Conservation (phyloP, 1,140 invertebrate species). For the Ridgeia piscesae region DNA sequence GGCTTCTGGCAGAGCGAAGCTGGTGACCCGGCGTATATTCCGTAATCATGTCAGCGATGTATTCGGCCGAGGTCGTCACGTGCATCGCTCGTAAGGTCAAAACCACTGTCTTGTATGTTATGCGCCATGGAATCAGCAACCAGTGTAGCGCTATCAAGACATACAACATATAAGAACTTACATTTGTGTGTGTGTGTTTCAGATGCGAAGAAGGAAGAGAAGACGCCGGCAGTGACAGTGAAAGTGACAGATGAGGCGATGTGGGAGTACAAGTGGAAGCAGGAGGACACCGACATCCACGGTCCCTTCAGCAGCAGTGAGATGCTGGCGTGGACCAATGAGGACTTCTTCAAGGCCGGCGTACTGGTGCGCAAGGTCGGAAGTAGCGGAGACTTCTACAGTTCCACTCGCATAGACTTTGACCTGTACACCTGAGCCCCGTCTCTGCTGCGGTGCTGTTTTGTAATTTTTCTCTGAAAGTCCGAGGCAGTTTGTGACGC, state of each 20-base stretch:
- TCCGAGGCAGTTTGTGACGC: not conserved
- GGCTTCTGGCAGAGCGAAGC: no score
- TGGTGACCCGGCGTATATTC: no score
- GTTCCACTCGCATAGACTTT: conserved; percentile 88
- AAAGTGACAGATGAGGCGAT: conserved; percentile 61
- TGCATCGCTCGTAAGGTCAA: no score
- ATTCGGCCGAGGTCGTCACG: no score
- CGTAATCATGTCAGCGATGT: no score
- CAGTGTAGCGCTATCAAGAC: no score
- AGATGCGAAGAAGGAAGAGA: conserved; percentile 9
- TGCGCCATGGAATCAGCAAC: no score
- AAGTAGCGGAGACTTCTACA: conserved; percentile 77
- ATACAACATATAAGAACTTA: no score
- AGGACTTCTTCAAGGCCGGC: conserved; percentile 82
- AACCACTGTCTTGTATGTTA: no score
- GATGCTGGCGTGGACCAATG: conserved; percentile 84
- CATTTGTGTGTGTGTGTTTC: not conserved
- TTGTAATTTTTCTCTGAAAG: not conserved
- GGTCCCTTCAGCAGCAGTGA: conserved; percentile 82
- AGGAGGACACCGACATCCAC: conserved; percentile 73
- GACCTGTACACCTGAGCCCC: conserved; percentile 70
- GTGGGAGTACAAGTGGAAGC: conserved; percentile 91
- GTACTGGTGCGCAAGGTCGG: conserved; percentile 69
- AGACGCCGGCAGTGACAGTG: not conserved
- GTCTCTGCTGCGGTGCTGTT: not conserved